Evolutionary conservation across 2,797 vertebrate species (phyloP).

Genomic region (Sparidentex hasta): DNA sequence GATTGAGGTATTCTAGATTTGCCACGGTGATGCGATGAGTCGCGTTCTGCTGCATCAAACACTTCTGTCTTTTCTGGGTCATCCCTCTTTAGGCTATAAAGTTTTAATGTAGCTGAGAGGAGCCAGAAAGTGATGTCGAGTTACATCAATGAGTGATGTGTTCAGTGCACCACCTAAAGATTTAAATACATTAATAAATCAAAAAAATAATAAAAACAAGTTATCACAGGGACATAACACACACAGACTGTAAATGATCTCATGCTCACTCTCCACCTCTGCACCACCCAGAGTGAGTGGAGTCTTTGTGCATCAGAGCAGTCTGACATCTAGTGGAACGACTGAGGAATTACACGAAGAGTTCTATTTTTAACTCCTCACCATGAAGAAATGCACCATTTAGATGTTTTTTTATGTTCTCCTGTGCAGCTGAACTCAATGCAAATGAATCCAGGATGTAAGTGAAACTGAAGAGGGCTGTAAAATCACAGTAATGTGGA

Average conservation of each 20-base stretch:
- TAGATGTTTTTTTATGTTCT: not conserved
- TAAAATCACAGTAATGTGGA: too few species aligned
- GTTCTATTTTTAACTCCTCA: not conserved
- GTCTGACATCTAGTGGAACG: constrained; percentile 74
- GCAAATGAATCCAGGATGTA: not conserved
- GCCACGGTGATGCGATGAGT: not conserved
- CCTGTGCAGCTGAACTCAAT: not conserved
- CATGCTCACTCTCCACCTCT: constrained; percentile 22
- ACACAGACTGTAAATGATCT: constrained; percentile 1
- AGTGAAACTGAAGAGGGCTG: too few species aligned
- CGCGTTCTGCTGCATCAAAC: constrained; percentile 1
- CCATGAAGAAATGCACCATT: too few species aligned
- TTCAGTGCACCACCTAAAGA: not conserved
- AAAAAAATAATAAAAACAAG: not conserved
- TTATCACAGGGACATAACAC: not conserved
- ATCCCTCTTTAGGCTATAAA: not conserved
- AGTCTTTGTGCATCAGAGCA: constrained; percentile 30
- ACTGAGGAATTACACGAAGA: not conserved
- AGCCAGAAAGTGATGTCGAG: not conserved
- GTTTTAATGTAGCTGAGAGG: constrained; percentile 10
- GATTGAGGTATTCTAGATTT: not conserved
- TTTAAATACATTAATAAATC: too few species aligned
- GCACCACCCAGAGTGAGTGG: constrained; percentile 7
- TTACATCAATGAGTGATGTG: not conserved
- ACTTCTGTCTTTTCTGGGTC: constrained; percentile 9